Base-by-base conservation (phyloP, 2,888 invertebrate species). In the Cantharis rufa region DNA sequence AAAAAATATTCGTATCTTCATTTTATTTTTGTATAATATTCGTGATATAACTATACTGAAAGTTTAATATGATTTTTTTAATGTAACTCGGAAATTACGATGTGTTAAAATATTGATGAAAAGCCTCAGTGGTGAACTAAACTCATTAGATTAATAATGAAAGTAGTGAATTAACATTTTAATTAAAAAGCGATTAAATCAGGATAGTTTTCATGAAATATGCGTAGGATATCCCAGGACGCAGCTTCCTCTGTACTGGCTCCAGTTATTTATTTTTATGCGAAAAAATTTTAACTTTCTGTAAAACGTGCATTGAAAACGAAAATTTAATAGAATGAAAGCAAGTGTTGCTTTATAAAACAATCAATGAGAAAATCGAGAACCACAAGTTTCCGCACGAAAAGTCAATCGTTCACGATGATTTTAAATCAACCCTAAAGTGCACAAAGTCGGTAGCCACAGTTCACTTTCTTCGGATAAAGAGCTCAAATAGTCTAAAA, bases 391-490 rank as follows among this genome's bases (percentile, higher is more conserved):
- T 77, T 69, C 64, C 72, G 32, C 62, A 66, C 32, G 64, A 66
- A 61, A 78, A 71, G 68, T 71, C 72, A 75, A 75, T 78, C 64
- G 70, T 69, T 24, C 68, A 62, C 70, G 78, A 75, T 75, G 74
- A 69, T 78, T 78, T 78, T 70, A 78, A 78, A 77, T 77, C 77
- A 77, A 77, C 76, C 76, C 76, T 69, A 74, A 77, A 74, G 66
- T 74, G 62, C 74, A 71, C 77, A 77, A 74, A 72, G 75, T 72
- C 72, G 72, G 78, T 75, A 71, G 66, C 78, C 78, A 69, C 77
- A 27, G 69, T 27, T 64, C 69, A 63, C 71, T 77, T 77, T 74
- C 78, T 75, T 75, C 69, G 75, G 72, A 75, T 78, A 74, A 72
- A 71, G 75, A 68, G 75, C 69, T 74, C 78, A 62, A 72, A 70